Evolutionary conservation across 2,888 invertebrate species (phyloP).

Genomic region (Acronicta leporina): DNA sequence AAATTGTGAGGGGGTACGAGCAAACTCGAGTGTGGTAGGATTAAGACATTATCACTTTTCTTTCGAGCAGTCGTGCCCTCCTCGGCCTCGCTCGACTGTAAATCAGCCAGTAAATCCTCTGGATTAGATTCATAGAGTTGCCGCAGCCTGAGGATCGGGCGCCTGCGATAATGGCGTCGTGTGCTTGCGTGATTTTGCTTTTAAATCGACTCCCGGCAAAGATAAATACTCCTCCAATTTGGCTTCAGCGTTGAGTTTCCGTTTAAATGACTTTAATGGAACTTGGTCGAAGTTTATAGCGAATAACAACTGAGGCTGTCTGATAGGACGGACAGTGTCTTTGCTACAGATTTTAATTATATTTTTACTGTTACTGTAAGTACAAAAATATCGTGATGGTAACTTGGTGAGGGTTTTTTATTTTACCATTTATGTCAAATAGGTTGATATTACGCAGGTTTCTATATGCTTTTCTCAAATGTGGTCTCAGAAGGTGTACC

Average conservation of each 20-base stretch:
- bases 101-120: conserved; percentile 89
- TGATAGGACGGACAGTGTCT: conserved; percentile 76
- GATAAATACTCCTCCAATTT: conserved; percentile 87
- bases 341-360: background rate
- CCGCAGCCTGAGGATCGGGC: conserved; percentile 86
- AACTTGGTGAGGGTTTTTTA: too few relatives aligned
- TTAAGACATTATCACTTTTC: conserved; percentile 92
- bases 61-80: conserved; percentile 87
- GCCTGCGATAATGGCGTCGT: conserved; percentile 86
- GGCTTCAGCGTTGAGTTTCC: conserved; percentile 74
- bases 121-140: conserved; percentile 90
- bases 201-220: conserved; percentile 85
- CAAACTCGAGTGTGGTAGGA: conserved; percentile 88
- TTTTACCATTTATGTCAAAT: too few relatives aligned
- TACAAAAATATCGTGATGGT: too few relatives aligned
- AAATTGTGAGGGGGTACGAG: conserved; percentile 79
- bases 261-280: conserved; percentile 81
- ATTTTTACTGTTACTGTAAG: conserved; percentile 3
- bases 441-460: too few relatives aligned
- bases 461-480: too few relatives aligned
- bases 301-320: conserved; percentile 76
- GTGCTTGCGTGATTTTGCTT: conserved; percentile 88
- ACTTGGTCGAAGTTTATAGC: conserved; percentile 76
- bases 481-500: too few relatives aligned
- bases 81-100: conserved; percentile 83